Conservation (phyloP, 2,113 vertebrate species). For the Hippocampus guttulatus region DNA sequence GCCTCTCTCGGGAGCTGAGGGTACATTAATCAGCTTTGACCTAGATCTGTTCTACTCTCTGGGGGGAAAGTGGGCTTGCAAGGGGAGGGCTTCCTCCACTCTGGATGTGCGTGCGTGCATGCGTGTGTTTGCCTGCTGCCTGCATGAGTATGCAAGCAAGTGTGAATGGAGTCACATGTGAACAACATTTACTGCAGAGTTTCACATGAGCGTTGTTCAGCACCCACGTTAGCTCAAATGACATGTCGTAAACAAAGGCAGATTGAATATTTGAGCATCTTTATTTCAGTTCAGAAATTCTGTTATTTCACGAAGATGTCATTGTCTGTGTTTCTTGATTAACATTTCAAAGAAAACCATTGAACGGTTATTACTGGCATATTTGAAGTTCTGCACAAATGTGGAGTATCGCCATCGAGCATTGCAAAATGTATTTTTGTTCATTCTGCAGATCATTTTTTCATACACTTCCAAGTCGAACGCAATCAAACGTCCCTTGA, state of each 20-base stretch:
- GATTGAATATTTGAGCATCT: neutral
- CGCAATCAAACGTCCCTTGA: no score
- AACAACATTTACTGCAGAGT: constrained; percentile 6
- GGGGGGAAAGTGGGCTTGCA: constrained; percentile 50
- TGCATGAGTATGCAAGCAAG: constrained; percentile 23
- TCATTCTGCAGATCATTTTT: neutral
- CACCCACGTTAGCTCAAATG: neutral
- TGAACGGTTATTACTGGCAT: neutral
- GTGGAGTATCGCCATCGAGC: neutral
- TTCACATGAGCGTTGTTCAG: neutral
- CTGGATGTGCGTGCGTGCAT: constrained; percentile 13
- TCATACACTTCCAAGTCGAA: neutral
- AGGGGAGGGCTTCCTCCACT: constrained; percentile 55
- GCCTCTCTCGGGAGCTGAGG: constrained; percentile 56
- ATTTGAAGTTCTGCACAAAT: no score
- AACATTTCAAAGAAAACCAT: neutral
- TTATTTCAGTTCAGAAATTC: neutral
- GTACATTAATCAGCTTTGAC: constrained; percentile 74
- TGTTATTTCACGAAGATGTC: neutral
- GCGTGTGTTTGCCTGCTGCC: constrained; percentile 24
- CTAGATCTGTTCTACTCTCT: constrained; percentile 68
- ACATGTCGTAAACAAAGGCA: neutral
- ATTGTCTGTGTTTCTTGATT: neutral
- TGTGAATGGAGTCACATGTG: constrained; percentile 19
- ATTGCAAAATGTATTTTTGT: neutral